phyloP scores from a whole-genome alignment of 2,113 vertebrate species.

The Saguinus imperator region DNA sequence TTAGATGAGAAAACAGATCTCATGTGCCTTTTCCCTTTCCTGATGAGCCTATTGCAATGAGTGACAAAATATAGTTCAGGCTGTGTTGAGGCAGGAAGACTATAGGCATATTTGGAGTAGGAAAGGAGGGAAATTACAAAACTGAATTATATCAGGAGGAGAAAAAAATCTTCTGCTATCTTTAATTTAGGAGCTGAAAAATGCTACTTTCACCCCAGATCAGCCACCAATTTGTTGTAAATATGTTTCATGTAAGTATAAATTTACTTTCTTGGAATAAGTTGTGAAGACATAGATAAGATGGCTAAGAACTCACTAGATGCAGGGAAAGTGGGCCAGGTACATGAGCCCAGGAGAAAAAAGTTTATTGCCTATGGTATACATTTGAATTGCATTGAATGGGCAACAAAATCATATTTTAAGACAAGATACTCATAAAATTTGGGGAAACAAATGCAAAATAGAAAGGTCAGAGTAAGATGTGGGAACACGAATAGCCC shows the following conservation, averaged over 20 bases:
- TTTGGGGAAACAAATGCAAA: not conserved
- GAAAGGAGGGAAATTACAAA: not conserved
- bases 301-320: not conserved
- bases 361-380: not conserved
- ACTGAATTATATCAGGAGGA: not conserved
- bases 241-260: not conserved
- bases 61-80: not conserved
- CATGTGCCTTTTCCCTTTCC: not conserved
- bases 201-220: not conserved
- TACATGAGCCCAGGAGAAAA: not conserved
- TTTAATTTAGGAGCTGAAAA: not conserved
- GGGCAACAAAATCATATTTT: not conserved
- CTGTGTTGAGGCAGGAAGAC: not conserved
- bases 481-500: not conserved
- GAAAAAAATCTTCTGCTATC: not conserved
- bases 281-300: not conserved
- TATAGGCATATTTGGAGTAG: not conserved
- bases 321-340: not conserved
- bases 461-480: not conserved
- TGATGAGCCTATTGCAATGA: not conserved
- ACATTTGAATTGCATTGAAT: not conserved
- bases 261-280: not conserved
- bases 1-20: not conserved
- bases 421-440: not conserved
- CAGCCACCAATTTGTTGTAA: not conserved